Percentiles rank a stretch among this genome's conserved stretches.
phyloP scores from a whole-genome alignment of 1,140 invertebrate species.

The Philopotamus ludificatus region DNA sequence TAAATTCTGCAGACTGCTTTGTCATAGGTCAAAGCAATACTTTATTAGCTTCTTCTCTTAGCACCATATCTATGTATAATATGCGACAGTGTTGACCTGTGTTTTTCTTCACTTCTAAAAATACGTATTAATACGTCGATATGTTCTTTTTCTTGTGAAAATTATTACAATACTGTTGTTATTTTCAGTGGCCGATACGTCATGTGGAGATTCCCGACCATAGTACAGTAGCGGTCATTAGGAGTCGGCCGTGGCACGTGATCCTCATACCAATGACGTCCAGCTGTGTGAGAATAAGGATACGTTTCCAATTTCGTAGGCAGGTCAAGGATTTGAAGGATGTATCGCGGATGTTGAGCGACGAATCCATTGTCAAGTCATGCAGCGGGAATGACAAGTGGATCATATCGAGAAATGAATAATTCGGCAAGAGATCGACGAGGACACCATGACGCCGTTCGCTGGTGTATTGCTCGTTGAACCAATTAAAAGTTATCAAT shows the following conservation, averaged over 20 bases:
- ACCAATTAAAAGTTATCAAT: too few species aligned
- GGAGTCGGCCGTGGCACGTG: neutral
- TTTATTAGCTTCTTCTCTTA: too few species aligned
- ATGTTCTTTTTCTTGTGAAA: too few species aligned
- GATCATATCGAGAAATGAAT: neutral
- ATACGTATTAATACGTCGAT: too few species aligned
- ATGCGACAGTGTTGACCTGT: too few species aligned
- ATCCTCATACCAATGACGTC: neutral
- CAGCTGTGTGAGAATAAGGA: slow-evolving; percentile 8
- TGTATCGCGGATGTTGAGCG: slow-evolving; percentile 6
- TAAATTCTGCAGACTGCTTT: too few species aligned
- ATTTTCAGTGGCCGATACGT: neutral
- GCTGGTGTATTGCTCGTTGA: neutral
- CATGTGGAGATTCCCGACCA: neutral
- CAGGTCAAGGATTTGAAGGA: slow-evolving; percentile 7
- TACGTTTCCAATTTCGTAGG: neutral
- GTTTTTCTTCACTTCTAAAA: too few species aligned
- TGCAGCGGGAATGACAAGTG: neutral
- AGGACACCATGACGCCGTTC: too few species aligned
- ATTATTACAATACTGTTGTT: too few species aligned
- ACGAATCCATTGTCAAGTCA: neutral
- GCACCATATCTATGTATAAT: too few species aligned
- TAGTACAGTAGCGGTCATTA: neutral
- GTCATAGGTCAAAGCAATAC: too few species aligned
- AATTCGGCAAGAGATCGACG: neutral